Evolutionary conservation across 2,113 vertebrate species (phyloP).

Genomic region (Tauraco erythrolophus): DNA sequence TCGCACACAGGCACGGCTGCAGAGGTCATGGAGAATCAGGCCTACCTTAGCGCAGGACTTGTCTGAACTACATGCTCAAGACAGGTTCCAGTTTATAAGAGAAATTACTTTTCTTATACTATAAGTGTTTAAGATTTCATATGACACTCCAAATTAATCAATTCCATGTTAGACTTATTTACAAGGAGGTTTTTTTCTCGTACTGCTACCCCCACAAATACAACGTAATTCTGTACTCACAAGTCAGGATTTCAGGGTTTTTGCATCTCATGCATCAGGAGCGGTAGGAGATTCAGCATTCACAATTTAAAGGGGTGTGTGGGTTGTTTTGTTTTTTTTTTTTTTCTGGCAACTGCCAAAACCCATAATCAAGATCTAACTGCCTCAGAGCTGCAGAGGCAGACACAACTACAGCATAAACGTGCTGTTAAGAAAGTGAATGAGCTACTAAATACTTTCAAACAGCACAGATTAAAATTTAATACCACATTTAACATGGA

Average conservation of each 20-base stretch:
- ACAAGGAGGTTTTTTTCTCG: not conserved
- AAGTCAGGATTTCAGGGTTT: not conserved
- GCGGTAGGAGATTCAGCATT: not conserved
- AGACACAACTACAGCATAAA: not conserved
- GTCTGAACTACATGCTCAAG: fast-evolving
- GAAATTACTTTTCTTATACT: not conserved
- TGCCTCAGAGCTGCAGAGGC: not conserved
- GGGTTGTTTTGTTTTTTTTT: not conserved
- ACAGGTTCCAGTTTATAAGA: not conserved
- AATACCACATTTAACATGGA: not conserved
- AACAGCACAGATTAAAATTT: not conserved
- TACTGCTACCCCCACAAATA: not conserved
- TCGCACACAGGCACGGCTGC: not conserved
- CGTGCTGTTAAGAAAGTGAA: not conserved
- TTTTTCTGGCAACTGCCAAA: not conserved
- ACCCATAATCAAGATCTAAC: not conserved
- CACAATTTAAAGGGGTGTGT: not conserved
- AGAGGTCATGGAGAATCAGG: not conserved
- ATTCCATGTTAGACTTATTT: not conserved
- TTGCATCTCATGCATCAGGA: not conserved
- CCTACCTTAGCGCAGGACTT: not conserved
- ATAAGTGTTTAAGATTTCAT: not conserved
- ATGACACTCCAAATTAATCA: not conserved
- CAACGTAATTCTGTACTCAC: not conserved
- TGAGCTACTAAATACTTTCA: not conserved